Base-by-base conservation (phyloP, 2,113 vertebrate species). In the Apteryx mantelli region DNA sequence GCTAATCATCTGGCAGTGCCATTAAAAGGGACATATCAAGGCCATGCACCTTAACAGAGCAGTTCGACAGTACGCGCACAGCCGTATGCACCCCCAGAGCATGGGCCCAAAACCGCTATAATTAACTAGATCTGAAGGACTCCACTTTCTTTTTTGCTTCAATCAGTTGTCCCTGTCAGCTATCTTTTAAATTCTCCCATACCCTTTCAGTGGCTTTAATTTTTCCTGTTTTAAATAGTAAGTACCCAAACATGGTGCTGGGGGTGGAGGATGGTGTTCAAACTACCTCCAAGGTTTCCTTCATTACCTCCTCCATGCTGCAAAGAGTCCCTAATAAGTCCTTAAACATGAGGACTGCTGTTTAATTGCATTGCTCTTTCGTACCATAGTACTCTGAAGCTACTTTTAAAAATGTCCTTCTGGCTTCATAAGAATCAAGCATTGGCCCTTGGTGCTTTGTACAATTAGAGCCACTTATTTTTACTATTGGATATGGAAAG, bases 391-490 rank as follows among this genome's bases (percentile, higher is more conserved):
- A 78, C 44, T 89, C 68, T 84, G 71, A 97, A 93, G 65, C 38
- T 92, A 68, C 81, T 95, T 95, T 86, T 15, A 63, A 91, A 96
- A 97, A 95, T 89, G 76, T 92, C 60, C 65, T 97, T 75, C 55
- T 97, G 70, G 48, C 82, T 97, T 97, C 60, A 7, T 93, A 94
- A 96, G 91, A 81, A 97, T 96, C 52, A 78, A 85, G 3, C 40
- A 9, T 91, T 96, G 91, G 77, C 55, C 71, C 80, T 95, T 97
- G 88, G 74, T 91, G 89, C 71, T 96, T 89, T 22, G 38, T 55
- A 58, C 70, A 94, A 93, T 98, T 97, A 98, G 86, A 94, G 77
- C 38, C 82, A 82, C 93, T 95, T 97, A 91, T 91, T 97, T 97
- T 98, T 81, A 86, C 38, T 95, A 21, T 92, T 96, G 91, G 44